Evolutionary conservation across 2,888 invertebrate species (phyloP).

Genomic region (Stenichneumon culpator): DNA sequence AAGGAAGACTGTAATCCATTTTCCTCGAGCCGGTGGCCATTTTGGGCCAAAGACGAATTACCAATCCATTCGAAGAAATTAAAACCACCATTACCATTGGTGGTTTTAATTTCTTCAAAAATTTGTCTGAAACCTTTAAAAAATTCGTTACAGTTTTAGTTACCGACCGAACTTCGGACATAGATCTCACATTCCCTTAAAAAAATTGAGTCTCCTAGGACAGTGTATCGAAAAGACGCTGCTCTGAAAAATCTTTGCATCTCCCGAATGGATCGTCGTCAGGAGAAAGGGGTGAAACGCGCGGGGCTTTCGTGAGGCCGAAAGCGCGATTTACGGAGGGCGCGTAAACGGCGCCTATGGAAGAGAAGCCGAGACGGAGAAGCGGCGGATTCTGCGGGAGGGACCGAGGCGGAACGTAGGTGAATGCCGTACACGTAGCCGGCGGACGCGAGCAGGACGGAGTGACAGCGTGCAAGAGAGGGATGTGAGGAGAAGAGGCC

Average conservation of each 20-base stretch:
- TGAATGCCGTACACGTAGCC: conserved; percentile 9
- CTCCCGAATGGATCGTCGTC: not conserved
- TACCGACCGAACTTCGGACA: not conserved
- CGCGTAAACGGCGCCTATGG: conserved; percentile 8
- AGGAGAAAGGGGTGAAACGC: conserved; percentile 23
- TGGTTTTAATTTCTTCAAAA: not conserved
- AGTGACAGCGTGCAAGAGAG: conserved; percentile 15
- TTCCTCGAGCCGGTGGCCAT: no score
- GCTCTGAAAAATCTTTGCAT: not conserved
- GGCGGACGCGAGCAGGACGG: conserved; percentile 12
- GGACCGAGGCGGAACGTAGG: conserved; percentile 31
- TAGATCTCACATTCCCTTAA: not conserved
- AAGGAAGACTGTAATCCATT: no score
- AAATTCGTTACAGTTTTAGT: not conserved
- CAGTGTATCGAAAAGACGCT: not conserved
- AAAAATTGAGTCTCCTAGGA: not conserved
- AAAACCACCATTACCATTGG: no score
- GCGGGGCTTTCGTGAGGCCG: conserved; percentile 40
- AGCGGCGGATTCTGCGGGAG: conserved; percentile 33
- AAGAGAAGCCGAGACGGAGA: conserved; percentile 42
- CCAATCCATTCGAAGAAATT: no score
- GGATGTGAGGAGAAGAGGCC: conserved; percentile 47
- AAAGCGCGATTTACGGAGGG: conserved; percentile 38
- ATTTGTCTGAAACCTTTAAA: not conserved
- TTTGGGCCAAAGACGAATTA: no score